Conservation (phyloP, 2,888 invertebrate species). For the Leptinotarsa haldemani region DNA sequence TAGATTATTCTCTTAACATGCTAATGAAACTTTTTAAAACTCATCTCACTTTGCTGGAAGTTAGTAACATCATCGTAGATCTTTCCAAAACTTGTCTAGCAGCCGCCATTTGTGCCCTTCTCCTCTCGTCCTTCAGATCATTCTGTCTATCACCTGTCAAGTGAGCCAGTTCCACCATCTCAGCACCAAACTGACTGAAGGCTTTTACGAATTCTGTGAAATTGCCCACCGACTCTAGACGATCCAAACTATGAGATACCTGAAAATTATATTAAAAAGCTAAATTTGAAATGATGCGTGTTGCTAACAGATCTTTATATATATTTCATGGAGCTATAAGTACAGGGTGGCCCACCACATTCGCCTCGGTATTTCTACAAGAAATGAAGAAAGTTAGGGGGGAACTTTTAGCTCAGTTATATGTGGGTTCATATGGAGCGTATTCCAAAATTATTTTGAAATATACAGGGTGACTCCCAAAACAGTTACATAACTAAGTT, state of each 20-base stretch:
- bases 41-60: slow-evolving; percentile 87
- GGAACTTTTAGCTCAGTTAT: no score
- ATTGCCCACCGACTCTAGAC: slow-evolving; percentile 88
- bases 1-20: not conserved
- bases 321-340: no score
- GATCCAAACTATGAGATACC: slow-evolving; percentile 85
- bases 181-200: slow-evolving; percentile 97
- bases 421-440: no score
- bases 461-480: no score
- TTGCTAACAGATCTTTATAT: no score
- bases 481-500: no score
- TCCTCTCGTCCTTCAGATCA: slow-evolving; percentile 91
- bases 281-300: not conserved
- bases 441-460: no score
- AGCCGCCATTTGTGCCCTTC: slow-evolving; percentile 95
- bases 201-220: slow-evolving; percentile 98
- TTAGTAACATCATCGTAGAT: slow-evolving; percentile 96
- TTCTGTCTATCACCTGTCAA: slow-evolving; percentile 86
- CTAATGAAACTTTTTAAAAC: slow-evolving; percentile 6
- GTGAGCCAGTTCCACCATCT: slow-evolving; percentile 98
- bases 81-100: slow-evolving; percentile 95
- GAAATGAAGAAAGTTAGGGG: no score
- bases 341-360: no score
- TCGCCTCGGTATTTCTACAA: no score
- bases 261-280: slow-evolving; percentile 52